Evolutionary conservation across 2,797 vertebrate species (phyloP).

Genomic region (Poecilia gillii): DNA sequence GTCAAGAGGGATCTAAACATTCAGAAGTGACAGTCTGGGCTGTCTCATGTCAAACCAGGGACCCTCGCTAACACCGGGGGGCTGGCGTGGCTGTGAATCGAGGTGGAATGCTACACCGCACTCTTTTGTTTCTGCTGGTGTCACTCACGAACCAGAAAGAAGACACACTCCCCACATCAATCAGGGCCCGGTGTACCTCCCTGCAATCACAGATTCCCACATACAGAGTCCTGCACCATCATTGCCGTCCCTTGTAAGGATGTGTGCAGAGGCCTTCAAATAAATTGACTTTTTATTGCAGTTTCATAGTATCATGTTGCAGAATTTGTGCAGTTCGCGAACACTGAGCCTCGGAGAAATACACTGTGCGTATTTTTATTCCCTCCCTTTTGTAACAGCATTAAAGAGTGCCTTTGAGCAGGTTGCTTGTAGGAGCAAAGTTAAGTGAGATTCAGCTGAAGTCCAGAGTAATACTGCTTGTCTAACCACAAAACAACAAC

Average conservation of each 20-base stretch:
- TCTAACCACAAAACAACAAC: conserved; percentile 75
- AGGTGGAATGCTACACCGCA: conserved; percentile 68
- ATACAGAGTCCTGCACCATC: background rate
- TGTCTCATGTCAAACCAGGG: conserved; percentile 81
- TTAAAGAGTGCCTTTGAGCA: conserved; percentile 29
- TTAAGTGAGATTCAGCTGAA: conserved; percentile 35
- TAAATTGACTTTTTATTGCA: background rate
- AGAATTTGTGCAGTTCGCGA: background rate
- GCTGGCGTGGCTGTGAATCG: conserved; percentile 64
- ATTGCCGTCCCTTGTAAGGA: background rate
- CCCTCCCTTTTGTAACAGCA: background rate
- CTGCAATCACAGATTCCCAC: conserved; percentile 40
- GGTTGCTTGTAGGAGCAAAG: conserved; percentile 58
- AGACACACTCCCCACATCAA: conserved; percentile 78
- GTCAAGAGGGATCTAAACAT: conserved; percentile 82
- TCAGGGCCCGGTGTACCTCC: conserved; percentile 64
- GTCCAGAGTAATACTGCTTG: conserved; percentile 56
- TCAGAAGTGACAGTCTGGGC: conserved; percentile 81
- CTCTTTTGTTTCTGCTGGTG: conserved; percentile 77
- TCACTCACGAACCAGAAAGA: conserved; percentile 73
- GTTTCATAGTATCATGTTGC: background rate
- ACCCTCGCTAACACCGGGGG: conserved; percentile 73
- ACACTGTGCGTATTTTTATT: background rate
- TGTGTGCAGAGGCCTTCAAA: background rate
- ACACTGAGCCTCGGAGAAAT: background rate